Percentiles rank a stretch among this genome's conserved stretches.
Evolutionary conservation across 2,113 vertebrate species (phyloP).

Genomic region (Hemiscyllium ocellatum): DNA sequence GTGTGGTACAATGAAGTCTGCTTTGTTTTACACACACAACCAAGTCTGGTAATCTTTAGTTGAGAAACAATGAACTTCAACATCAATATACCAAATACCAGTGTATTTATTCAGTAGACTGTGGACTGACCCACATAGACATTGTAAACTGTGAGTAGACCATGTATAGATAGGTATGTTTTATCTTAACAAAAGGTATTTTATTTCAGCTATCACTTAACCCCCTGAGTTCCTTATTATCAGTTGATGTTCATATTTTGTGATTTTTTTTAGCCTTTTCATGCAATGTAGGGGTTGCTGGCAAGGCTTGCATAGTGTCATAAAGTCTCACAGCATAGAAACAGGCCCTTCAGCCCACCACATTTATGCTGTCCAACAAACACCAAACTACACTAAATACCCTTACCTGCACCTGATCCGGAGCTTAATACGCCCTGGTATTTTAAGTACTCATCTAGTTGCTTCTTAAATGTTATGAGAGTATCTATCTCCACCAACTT

Average conservation of each 20-base stretch:
- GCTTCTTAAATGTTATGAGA: no score
- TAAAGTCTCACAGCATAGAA: no score
- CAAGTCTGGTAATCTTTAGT: neutral
- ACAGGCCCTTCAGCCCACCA: no score
- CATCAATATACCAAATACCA: slow-evolving; percentile 14
- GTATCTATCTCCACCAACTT: no score
- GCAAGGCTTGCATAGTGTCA: neutral
- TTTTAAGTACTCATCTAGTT: no score
- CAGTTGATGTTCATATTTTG: neutral
- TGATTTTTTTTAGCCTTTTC: neutral
- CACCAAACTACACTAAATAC: no score
- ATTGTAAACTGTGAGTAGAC: neutral
- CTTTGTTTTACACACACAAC: neutral
- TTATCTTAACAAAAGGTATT: neutral
- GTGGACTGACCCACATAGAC: slow-evolving; percentile 15
- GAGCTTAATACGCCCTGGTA: no score
- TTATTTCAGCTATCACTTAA: neutral
- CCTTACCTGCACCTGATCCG: no score
- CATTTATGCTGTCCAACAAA: no score
- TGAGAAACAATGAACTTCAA: neutral
- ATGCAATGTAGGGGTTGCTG: neutral
- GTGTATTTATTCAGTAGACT: slow-evolving; percentile 32
- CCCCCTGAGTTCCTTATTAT: neutral
- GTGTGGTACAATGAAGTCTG: neutral
- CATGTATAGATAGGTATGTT: neutral